A percentile compares a stretch with the other conserved stretches of the same genome.
These are phyloP conservation scores for Montipora cactus DNA, from an alignment of 64 coral and sea anemone species.

Conservation along the genomic window DNA sequence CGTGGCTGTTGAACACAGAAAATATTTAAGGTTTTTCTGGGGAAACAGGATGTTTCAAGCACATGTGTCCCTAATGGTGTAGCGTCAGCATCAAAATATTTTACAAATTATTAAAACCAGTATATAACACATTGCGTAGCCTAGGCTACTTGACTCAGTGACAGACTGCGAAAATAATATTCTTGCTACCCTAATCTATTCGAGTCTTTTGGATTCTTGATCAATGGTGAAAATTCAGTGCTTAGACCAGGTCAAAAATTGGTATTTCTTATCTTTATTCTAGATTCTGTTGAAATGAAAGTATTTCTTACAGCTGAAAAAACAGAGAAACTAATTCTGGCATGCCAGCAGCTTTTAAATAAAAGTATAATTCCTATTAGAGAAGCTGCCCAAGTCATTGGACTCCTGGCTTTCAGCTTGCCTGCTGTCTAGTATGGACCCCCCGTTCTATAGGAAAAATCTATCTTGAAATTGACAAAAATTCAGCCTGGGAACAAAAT, in stretches of 20 bases:
- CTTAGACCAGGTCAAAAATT: slow-evolving; percentile 56
- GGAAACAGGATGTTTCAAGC: slow-evolving; percentile 48
- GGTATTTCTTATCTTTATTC: slow-evolving; percentile 58
- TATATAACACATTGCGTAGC: slow-evolving; percentile 29
- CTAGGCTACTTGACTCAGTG: slow-evolving; percentile 37
- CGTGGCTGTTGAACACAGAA: slow-evolving; percentile 34
- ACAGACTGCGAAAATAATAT: slow-evolving; percentile 39
- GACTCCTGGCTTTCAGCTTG: slow-evolving; percentile 43
- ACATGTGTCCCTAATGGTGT: slow-evolving; percentile 42
- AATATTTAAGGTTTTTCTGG: slow-evolving; percentile 63
- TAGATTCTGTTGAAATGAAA: slow-evolving; percentile 65
- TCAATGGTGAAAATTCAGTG: slow-evolving; percentile 57
- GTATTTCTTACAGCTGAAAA: slow-evolving; percentile 50
- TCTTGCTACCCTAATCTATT: slow-evolving; percentile 17
- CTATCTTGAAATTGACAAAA: slow-evolving; percentile 73
- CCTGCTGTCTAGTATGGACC: slow-evolving; percentile 58
- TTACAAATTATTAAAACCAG: slow-evolving; percentile 38
- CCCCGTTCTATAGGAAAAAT: background rate
- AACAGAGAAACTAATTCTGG: slow-evolving; percentile 45
- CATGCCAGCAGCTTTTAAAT: slow-evolving; percentile 35
- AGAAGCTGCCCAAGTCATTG: slow-evolving; percentile 55
- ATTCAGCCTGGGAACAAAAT: slow-evolving; percentile 40
- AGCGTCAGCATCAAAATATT: slow-evolving; percentile 4
- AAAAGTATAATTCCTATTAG: slow-evolving; percentile 29
- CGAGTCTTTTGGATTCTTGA: slow-evolving; percentile 43